Evolutionary conservation across 2,113 vertebrate genomes (phyloP), one percentile per base, ranked within the genome.

Genomic region (Ciconia boyciana): DNA sequence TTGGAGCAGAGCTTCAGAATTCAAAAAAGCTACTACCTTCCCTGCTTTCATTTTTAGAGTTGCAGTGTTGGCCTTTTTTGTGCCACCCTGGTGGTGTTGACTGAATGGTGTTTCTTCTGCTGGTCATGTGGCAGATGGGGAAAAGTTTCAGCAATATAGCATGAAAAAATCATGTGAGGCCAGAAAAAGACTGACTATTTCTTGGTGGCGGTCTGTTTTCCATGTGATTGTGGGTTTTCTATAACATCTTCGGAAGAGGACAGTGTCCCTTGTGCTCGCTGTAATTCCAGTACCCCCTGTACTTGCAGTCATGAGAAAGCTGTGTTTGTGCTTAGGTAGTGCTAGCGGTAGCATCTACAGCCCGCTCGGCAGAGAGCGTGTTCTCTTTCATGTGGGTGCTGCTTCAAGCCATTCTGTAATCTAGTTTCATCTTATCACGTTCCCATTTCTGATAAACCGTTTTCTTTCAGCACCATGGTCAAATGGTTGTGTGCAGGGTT

Each of bases 331-430:
- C n/a, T 60, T 54, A 29, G 36, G 25, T 25, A 8, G 16, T 21
- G 14, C 48, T 46, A 13, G 20, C 0, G 0, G 10, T n/a, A 7
- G 1, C 0, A 2, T 46, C 54, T 72, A 7, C 44, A 41, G 48
- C 48, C 12, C 0, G 0, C 69, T 65, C 17, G 19, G 58, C 46
- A 48, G 55, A 52, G 12, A n/a, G 57, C 8, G 4, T 0, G 0
- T 69, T 41, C 6, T 31, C 32, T 66, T 77, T 90, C 34, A 34
- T 11, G 24, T 49, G 55, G 25, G 10, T 72, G 68, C 54, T 0
- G 0, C 43, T 82, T 87, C 46, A 87, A 79, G 22, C 51, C 18
- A 4, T 85, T 80, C 34, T 65, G 52, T 66, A 25, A 11, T 39
- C 28, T 36, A 28, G 20, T 39, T 83, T 69, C 10, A 12, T 79